A percentile compares a stretch with the other conserved stretches of the same genome.
Evolutionary conservation across 2,797 vertebrate genomes (phyloP).

Genomic region (Gobio occitaniae): DNA sequence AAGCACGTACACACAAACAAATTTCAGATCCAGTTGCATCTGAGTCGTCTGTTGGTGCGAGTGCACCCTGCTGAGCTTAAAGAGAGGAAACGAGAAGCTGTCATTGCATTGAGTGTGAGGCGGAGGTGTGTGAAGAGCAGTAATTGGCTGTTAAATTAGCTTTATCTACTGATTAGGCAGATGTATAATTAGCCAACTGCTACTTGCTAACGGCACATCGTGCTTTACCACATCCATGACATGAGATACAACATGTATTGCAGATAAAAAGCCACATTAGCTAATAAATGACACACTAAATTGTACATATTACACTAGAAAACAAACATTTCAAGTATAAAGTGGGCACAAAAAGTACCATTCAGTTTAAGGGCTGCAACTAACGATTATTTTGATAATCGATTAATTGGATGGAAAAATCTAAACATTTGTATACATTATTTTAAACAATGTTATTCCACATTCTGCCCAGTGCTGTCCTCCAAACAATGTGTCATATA

Average conservation of each 20-base stretch:
- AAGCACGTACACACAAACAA: neutral
- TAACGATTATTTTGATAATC: too few species aligned
- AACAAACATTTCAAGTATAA: slow-evolving; percentile 1
- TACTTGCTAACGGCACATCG: slow-evolving; percentile 24
- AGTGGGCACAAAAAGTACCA: neutral
- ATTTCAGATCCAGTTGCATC: slow-evolving; percentile 2
- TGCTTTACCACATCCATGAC: slow-evolving; percentile 16
- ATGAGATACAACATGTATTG: slow-evolving; percentile 6
- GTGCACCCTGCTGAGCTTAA: slow-evolving; percentile 33
- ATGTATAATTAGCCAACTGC: slow-evolving; percentile 54
- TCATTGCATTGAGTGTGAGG: slow-evolving; percentile 22
- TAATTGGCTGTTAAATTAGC: slow-evolving; percentile 55
- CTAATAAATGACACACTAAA: neutral
- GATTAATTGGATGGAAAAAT: too few species aligned
- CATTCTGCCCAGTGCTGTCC: too few species aligned
- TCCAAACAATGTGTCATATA: too few species aligned
- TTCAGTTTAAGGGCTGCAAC: too few species aligned
- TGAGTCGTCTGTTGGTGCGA: slow-evolving; percentile 8
- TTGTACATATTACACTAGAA: neutral
- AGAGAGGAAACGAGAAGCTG: slow-evolving; percentile 34
- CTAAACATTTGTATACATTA: too few species aligned
- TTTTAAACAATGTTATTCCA: too few species aligned
- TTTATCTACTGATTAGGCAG: slow-evolving; percentile 54
- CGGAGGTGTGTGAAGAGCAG: slow-evolving; percentile 49
- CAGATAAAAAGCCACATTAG: slow-evolving; percentile 32